Evolutionary conservation across 2,113 vertebrate species (phyloP).

Genomic region (Callipepla californica): DNA sequence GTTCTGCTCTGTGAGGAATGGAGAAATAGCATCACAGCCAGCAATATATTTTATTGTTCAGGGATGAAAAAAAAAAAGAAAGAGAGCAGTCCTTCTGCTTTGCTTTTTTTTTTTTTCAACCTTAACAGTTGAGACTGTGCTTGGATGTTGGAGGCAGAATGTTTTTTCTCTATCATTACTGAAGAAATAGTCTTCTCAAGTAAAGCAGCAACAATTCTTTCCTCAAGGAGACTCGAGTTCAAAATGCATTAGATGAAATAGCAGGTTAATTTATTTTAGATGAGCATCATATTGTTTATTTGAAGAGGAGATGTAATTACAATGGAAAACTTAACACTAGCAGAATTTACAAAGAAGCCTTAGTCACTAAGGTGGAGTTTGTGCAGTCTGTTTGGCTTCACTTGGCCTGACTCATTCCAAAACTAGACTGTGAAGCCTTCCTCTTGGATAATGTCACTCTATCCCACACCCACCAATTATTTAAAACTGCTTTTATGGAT

Average conservation of each 20-base stretch:
- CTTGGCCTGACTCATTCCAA: conserved; percentile 47
- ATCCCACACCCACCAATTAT: conserved; percentile 46
- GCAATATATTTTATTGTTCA: conserved; percentile 3
- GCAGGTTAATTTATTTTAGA: conserved; percentile 67
- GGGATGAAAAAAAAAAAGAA: not conserved
- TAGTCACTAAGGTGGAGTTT: conserved; percentile 65
- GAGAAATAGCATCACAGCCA: conserved; percentile 31
- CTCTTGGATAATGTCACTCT: conserved; percentile 30
- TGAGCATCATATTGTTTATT: conserved; percentile 58
- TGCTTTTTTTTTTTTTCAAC: not conserved
- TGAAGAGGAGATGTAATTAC: conserved; percentile 52
- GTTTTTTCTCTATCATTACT: not conserved
- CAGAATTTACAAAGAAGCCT: conserved; percentile 42
- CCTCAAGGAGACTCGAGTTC: not conserved
- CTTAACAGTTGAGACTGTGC: not conserved
- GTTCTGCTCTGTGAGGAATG: conserved; percentile 5
- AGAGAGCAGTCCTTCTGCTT: conserved; percentile 6
- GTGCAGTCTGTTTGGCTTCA: conserved; percentile 20
- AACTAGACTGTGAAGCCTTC: conserved; percentile 37
- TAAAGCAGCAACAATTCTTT: not conserved
- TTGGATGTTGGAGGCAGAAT: not conserved
- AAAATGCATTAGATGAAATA: conserved; percentile 34
- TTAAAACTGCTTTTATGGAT: conserved; percentile 19
- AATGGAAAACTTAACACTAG: conserved; percentile 47
- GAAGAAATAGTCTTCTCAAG: not conserved